Base-by-base conservation (phyloP, 2,797 vertebrate genomes). In the Lagocephalus sceleratus region DNA sequence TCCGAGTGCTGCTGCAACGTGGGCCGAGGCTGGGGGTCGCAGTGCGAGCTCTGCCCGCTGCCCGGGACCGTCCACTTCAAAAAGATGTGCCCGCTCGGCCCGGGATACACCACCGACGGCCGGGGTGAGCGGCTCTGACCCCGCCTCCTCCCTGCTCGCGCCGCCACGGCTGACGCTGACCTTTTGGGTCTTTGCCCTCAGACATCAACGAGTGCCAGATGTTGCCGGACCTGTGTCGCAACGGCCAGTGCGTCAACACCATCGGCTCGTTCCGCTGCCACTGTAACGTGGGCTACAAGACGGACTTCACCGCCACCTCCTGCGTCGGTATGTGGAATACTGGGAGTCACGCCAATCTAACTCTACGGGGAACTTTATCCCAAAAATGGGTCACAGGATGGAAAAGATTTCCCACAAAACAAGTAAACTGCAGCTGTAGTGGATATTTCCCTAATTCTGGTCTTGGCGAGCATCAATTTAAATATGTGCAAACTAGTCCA, bases 131-230 rank as follows among this genome's bases (percentile, higher is more conserved):
- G 29, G 14, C 8, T 2, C 16, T 6, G 14, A 5, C 1, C 5
- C 2, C 39, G n/a, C n/a, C n/a, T n/a, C n/a, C n/a, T n/a, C n/a
- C n/a, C n/a, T n/a, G n/a, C n/a, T n/a, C n/a, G n/a, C n/a, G n/a
- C n/a, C n/a, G n/a, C n/a, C n/a, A n/a, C n/a, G n/a, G 32, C 14
- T 38, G 23, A 25, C 23, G 23, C 5, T 14, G 14, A 5, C 5
- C 5, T 16, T 17, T 40, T 14, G 32, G 9, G 47, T 19, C n/a
- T 10, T 23, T 40, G 11, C 43, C 45, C 23, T 0, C 85, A 98
- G 95, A 98, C 63, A 95, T 98, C 23, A 95, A 98, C 0, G 94
- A 98, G 80, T 99, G 95, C 75, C 89, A 74, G 26, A 91, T 97
- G 21, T 85, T 97, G 64, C 88, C 93, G 7, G 91, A 91, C 71